Base-by-base conservation (phyloP, 2,888 invertebrate genomes). In the Clunio marinus region DNA sequence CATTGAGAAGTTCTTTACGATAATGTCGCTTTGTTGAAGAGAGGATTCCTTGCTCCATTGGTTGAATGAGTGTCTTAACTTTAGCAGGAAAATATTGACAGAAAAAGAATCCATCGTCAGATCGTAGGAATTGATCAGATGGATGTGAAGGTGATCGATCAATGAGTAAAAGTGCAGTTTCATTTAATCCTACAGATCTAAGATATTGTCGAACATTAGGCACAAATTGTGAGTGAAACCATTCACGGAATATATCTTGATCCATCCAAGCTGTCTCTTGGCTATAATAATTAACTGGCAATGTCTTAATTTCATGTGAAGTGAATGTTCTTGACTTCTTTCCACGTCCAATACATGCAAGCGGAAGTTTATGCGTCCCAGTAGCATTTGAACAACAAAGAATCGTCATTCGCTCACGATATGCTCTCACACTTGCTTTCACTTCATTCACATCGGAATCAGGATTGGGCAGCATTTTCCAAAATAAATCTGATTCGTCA, bases 11-110 rank as follows among this genome's bases (percentile, higher is more conserved):
- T 5, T 68, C 41, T 28, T 25, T 15, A 1, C 69, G 69, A 57
- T 72, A 72, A 68, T 70, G 71, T 22, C 70, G 70, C 46, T 72
- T 73, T 28, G 72, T 70, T 55, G 60, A 69, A 15, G 70, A 66
- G 67, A 72, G 71, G 7, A 69, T 65, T 46, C 70, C 72, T 67
- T 72, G 72, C 68, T 73, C 70, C 70, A 73, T 69, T 22, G 72
- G 72, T 69, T 72, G 71, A 4, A 71, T 32, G 13, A 71, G 69
- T 68, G 71, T 45, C 45, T 71, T 72, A 32, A 69, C 71, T 69
- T 72, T 72, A 22, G 72, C 69, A 20, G 72, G 72, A 69, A 72
- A 71, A 62, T 70, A 70, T 69, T 72, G 70, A 27, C 70, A 69
- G 20, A 66, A 65, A 32, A 72, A 70, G 65, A 70, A 62, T 51